A percentile compares a stretch with the other conserved stretches of the same genome.
Evolutionary conservation across 1,140 invertebrate genomes (phyloP).

Genomic region (Helicoverpa armigera): DNA sequence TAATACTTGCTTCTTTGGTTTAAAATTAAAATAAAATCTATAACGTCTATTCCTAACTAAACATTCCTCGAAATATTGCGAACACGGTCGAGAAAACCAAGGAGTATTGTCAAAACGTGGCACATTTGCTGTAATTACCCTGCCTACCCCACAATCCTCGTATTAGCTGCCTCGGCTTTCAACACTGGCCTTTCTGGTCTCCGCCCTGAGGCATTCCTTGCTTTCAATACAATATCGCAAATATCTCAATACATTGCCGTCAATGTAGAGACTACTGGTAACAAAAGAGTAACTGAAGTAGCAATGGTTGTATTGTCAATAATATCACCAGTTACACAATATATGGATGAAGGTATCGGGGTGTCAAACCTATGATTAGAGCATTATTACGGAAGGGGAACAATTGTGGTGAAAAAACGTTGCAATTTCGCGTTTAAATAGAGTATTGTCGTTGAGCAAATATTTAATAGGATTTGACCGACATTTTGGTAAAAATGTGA

Average conservation of each 20-base stretch:
- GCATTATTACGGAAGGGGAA: slow-evolving; percentile 76
- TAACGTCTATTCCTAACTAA: not conserved
- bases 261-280: not conserved
- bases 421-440: slow-evolving; percentile 60
- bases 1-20: not conserved
- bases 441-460: slow-evolving; percentile 54
- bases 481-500: not conserved
- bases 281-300: not conserved
- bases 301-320: slow-evolving; percentile 49
- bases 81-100: not conserved
- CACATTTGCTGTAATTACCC: slow-evolving; percentile 83
- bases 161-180: slow-evolving; percentile 73
- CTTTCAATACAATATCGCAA: slow-evolving; percentile 21
- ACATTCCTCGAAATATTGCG: not conserved
- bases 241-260: slow-evolving; percentile 58
- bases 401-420: slow-evolving; percentile 75
- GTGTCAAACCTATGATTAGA: slow-evolving; percentile 84
- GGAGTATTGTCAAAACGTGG: slow-evolving; percentile 72
- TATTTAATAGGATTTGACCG: slow-evolving; percentile 10
- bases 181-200: slow-evolving; percentile 53
- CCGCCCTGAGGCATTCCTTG: slow-evolving; percentile 49
- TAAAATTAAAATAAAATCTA: not conserved
- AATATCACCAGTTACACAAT: not conserved
- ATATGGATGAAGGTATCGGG: slow-evolving; percentile 51
- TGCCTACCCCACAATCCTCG: slow-evolving; percentile 72